Evolutionary conservation across 2,888 invertebrate species (phyloP), one percentile per base, ranked within the genome.

Genomic region (Blera fallax): DNA sequence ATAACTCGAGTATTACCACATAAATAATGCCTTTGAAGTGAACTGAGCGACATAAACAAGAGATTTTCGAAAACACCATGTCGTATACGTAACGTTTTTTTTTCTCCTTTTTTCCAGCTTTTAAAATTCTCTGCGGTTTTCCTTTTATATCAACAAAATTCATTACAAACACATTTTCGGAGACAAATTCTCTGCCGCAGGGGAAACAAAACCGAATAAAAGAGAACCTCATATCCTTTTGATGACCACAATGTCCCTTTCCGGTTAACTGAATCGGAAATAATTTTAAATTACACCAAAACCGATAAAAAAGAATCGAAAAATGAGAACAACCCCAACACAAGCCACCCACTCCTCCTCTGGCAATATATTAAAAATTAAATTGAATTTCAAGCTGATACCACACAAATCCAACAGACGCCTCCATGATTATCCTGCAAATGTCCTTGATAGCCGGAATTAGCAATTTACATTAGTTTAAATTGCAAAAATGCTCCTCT

Each of bases 201-300:
- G 40, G 4, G 8, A 37, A 65, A 58, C 21, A 27, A 7, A 18
- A 24, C n/a, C n/a, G n/a, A n/a, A n/a, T n/a, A n/a, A 56, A 6
- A 3, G 27, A 56, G 18, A 69, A 54, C 65, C 77, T 60, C 72
- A 85, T 67, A 77, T 81, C 77, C 76, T 73, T 81, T 67, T 72
- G 76, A 40, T 67, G 72, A 72, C 81, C 85, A 76, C 72, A 85
- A 65, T 62, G 65, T 81, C 85, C 85, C 73, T 77, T 85, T 85
- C 85, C 85, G 76, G 81, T 85, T 81, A 81, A 85, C 81, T 85
- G 85, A 67, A 77, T 80, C 72, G 85, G 77, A 85, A 85, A 81
- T 77, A 80, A 81, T 85, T 76, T 77, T 67, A 81, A 76, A 85
- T 85, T 85, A 62, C 72, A 48, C 72, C 60, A 43, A 67, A 67